Evolutionary conservation across 2,113 vertebrate genomes (phyloP), one percentile per base, ranked within the genome.

Genomic region (Psophia crepitans): DNA sequence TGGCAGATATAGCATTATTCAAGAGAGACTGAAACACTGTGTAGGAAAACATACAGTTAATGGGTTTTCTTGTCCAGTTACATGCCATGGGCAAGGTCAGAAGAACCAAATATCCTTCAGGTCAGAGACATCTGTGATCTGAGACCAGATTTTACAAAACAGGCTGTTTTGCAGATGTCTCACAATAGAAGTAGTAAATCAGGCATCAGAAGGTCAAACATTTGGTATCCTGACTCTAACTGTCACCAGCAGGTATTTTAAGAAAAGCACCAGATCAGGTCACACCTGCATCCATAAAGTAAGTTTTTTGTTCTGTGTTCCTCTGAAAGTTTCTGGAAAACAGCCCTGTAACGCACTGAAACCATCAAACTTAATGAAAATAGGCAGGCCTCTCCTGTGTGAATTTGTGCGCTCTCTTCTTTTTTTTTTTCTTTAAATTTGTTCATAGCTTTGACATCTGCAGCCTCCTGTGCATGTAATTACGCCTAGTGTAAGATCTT

Each of bases 301-400:
- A 57, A 27, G 2, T 2, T 14, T 76, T 92, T 87, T 77, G 6
- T 4, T 27, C n/a, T 26, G 6, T 73, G 7, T 85, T 88, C 11
- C 22, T 61, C 32, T 64, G 66, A 57, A 77, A 41, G 30, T 14
- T 46, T 65, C 37, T 15, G 18, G 51, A 78, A 84, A 84, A 66
- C 14, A 70, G 6, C 12, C 41, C 7, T 22, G 2, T 30, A 27
- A 73, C 46, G 16, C 7, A 73, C 2, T 63, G n/a, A 86, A 84
- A 58, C 8, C 3, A 54, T 17, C 22, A 77, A 30, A 57, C 49
- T 27, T 28, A 48, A 73, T 21, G 8, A n/a, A 66, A 64, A 89
- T 37, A 44, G 12, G 6, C 0, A 2, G 8, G 7, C 5, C 3
- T 69, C 3, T 46, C 11, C 14, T 27, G 3, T 43, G 23, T 26